Evolutionary conservation across 1,140 invertebrate genomes (phyloP).

Genomic region (Hormaphis cornu): DNA sequence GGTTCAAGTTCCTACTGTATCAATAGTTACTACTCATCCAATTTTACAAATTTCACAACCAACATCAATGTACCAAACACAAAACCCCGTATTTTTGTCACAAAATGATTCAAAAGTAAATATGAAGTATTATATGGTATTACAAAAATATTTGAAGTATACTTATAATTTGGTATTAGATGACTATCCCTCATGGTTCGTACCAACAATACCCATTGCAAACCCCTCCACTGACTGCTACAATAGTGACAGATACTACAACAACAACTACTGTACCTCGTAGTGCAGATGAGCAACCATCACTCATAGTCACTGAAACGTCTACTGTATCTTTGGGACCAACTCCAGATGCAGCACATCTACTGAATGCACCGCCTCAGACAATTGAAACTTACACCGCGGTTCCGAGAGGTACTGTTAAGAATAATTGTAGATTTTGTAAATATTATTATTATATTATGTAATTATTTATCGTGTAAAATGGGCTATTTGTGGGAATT

Average conservation of each 20-base stretch:
- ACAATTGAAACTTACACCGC: slow-evolving; percentile 25
- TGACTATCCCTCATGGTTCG: not conserved
- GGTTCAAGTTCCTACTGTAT: slow-evolving; percentile 30
- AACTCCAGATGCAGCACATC: slow-evolving; percentile 7
- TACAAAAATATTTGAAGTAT: not conserved
- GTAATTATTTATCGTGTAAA: slow-evolving; percentile 8
- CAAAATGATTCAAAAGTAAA: slow-evolving; percentile 26
- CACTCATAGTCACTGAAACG: slow-evolving; percentile 23
- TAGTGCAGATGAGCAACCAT: slow-evolving; percentile 25
- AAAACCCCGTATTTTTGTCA: slow-evolving; percentile 5
- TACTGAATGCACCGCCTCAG: slow-evolving; percentile 15
- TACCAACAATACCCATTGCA: slow-evolving; percentile 24
- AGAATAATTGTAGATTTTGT: slow-evolving; percentile 17
- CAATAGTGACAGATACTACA: slow-evolving; percentile 28
- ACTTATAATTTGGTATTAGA: not conserved
- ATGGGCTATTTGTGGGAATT: slow-evolving; percentile 17
- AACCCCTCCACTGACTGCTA: slow-evolving; percentile 16
- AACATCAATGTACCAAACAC: slow-evolving; percentile 17
- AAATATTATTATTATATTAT: not conserved
- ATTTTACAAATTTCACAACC: slow-evolving; percentile 27
- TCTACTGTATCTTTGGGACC: slow-evolving; percentile 22
- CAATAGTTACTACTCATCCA: slow-evolving; percentile 26
- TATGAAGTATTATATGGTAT: not conserved
- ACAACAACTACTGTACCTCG: slow-evolving; percentile 21
- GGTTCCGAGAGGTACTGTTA: slow-evolving; percentile 28